These are phyloP conservation scores for Trachymyrmex septentrionalis DNA, from an alignment of 1,140 invertebrate genomes.

Conservation along the genomic window DNA sequence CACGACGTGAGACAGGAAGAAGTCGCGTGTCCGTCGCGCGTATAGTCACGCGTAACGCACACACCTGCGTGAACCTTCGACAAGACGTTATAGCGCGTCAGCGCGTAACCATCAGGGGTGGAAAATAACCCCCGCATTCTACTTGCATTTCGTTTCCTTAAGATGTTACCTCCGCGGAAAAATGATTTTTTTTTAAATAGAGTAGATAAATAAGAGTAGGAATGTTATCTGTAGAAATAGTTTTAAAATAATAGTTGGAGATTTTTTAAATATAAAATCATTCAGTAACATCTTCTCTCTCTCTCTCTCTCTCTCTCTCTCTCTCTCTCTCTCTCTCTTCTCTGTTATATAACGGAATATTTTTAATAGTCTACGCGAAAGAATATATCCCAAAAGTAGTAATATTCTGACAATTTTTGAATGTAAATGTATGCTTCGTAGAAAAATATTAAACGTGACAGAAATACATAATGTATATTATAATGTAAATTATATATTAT, in stretches of 20 bases:
- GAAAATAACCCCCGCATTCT: slow-evolving; percentile 22
- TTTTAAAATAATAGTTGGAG: background rate
- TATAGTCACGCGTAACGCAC: slow-evolving; percentile 73
- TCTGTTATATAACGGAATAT: background rate
- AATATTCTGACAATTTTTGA: background rate
- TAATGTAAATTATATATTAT: too few species aligned
- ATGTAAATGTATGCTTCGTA: background rate
- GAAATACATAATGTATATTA: background rate
- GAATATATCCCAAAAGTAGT: background rate
- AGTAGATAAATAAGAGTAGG: background rate
- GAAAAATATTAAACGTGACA: background rate
- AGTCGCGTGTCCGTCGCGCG: slow-evolving; percentile 61
- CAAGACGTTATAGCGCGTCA: slow-evolving; percentile 61
- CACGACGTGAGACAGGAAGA: slow-evolving; percentile 77
- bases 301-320: too few species aligned
- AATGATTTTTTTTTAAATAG: background rate
- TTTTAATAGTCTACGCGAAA: background rate
- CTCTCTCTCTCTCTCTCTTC: too few species aligned
- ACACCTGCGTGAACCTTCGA: slow-evolving; percentile 61
- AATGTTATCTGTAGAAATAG: background rate
- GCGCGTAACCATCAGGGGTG: slow-evolving; percentile 45
- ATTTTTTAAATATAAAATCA: background rate
- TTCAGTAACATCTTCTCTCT: background rate
- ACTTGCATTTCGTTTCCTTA: background rate
- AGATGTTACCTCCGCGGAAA: background rate